Evolutionary conservation across 2,888 invertebrate genomes (phyloP).

Genomic region (Prosapia bicincta): DNA sequence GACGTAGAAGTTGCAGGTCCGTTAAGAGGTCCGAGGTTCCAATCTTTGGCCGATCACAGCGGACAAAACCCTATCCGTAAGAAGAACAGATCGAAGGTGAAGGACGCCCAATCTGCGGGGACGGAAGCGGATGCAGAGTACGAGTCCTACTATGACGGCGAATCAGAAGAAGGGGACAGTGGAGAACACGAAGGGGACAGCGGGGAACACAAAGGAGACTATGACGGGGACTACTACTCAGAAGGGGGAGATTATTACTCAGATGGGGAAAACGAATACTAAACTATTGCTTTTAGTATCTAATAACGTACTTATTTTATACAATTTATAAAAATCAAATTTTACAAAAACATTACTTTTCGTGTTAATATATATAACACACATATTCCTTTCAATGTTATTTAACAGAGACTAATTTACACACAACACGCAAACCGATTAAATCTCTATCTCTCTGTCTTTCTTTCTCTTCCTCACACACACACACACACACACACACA

Average conservation of each 20-base stretch:
- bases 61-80: not conserved
- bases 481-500: too few species aligned
- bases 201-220: too few species aligned
- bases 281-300: too few species aligned
- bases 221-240: not conserved
- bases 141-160: slow-evolving; percentile 9
- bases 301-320: too few species aligned
- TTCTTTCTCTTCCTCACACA: too few species aligned
- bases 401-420: too few species aligned
- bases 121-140: slow-evolving; percentile 13
- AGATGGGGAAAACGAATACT: not conserved
- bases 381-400: too few species aligned
- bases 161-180: slow-evolving; percentile 1
- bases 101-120: slow-evolving; percentile 9
- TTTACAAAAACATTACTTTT: too few species aligned
- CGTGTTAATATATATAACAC: too few species aligned
- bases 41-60: slow-evolving; percentile 21
- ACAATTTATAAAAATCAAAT: not conserved
- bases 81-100: not conserved
- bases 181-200: not conserved
- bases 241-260: not conserved
- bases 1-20: slow-evolving; percentile 19
- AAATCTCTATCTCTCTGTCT: too few species aligned
- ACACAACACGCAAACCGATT: too few species aligned
- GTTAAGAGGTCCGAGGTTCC: slow-evolving; percentile 25